Conservation (phyloP, 2,113 vertebrate genomes). For the Martes martes region DNA sequence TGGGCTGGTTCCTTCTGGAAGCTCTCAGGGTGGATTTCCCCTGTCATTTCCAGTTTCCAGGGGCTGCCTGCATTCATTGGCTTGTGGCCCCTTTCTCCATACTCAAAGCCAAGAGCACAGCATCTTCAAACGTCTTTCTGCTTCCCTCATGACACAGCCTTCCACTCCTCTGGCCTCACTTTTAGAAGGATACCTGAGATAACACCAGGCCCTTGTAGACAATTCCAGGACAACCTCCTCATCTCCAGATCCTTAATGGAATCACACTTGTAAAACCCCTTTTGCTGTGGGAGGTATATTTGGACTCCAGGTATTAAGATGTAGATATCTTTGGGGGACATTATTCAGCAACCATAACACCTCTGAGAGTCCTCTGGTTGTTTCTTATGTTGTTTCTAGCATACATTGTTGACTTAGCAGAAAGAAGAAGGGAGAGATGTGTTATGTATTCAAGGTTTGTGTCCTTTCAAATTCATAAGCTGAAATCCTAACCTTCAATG, state of each 20-base stretch:
- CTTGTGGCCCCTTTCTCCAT: background rate
- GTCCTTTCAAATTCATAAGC: background rate
- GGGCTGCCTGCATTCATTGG: background rate
- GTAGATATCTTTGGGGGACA: background rate
- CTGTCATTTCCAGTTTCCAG: background rate
- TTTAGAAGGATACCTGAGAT: background rate
- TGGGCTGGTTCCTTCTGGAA: background rate
- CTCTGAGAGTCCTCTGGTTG: background rate
- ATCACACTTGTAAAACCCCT: background rate
- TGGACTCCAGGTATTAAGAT: background rate
- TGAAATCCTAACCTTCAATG: background rate
- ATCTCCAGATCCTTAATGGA: background rate
- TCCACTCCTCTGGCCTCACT: background rate
- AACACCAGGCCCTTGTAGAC: background rate
- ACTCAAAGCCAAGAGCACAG: background rate
- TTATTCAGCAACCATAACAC: background rate
- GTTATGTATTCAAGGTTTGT: background rate
- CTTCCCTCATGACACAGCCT: background rate
- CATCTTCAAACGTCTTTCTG: background rate
- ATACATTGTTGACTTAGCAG: background rate
- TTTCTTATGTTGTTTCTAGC: background rate
- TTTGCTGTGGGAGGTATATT: background rate
- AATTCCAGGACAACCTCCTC: background rate
- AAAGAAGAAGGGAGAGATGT: background rate
- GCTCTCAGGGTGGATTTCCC: background rate